Percentiles rank a stretch among this genome's conserved stretches.
Evolutionary conservation across 2,888 invertebrate species (phyloP).

Genomic region (Aelia acuminata): DNA sequence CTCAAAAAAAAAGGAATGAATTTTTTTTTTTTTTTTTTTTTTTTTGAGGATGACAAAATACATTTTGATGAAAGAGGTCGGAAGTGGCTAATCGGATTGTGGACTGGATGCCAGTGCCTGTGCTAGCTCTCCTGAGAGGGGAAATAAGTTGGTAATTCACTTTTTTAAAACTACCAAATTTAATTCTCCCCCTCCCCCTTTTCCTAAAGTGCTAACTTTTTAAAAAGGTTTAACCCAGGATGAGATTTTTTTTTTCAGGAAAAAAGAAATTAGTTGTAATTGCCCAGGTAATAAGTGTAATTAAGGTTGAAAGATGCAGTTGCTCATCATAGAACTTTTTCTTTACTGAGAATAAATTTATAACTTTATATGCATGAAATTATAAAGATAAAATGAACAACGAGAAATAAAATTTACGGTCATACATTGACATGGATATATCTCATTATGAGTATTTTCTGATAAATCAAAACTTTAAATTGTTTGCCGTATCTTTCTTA

Average conservation of each 20-base stretch:
- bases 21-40: background rate
- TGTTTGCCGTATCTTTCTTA: no score
- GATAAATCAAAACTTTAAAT: no score
- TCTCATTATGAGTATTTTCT: no score
- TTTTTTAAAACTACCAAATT: conserved; percentile 50
- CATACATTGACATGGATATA: no score
- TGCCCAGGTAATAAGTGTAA: background rate
- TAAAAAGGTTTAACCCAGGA: conserved; percentile 1
- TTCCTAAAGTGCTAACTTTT: background rate
- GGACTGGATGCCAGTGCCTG: conserved; percentile 11
- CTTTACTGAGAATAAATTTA: no score
- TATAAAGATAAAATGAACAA: no score
- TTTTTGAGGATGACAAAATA: conserved; percentile 35
- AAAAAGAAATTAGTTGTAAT: background rate
- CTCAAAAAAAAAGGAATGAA: background rate
- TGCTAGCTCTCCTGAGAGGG: background rate
- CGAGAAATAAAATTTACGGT: no score
- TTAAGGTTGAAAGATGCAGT: background rate
- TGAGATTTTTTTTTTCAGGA: conserved; percentile 8
- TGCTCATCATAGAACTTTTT: background rate
- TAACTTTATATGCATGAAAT: no score
- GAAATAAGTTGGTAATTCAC: conserved; percentile 49
- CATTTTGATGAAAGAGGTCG: conserved; percentile 29
- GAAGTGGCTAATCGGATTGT: conserved; percentile 43
- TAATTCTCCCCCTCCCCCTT: background rate